Evolutionary conservation across 2,888 invertebrate genomes (phyloP).

Genomic region (Dryocosmus kuriphilus): DNA sequence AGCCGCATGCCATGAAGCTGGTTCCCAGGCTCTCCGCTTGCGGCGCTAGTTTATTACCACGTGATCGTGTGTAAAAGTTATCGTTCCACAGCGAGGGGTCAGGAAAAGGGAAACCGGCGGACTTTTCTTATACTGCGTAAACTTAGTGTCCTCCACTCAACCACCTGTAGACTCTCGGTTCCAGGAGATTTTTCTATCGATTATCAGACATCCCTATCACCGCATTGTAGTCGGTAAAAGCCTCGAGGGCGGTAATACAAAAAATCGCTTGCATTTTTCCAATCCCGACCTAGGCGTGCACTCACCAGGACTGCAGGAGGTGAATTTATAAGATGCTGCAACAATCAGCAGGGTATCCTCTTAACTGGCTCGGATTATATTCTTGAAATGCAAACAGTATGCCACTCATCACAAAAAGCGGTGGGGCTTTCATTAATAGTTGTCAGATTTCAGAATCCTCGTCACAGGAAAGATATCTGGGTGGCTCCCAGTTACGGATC

Average conservation of each 20-base stretch:
- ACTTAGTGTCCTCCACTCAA: constrained; percentile 28
- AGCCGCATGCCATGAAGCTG: constrained; percentile 61
- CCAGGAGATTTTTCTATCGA: constrained; percentile 22
- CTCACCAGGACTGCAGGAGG: constrained; percentile 2
- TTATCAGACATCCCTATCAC: constrained; percentile 40
- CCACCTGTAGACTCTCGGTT: constrained; percentile 31
- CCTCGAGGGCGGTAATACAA: constrained; percentile 29
- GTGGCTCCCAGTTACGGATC: constrained; percentile 22
- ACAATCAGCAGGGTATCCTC: too few species aligned
- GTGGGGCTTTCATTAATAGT: neutral
- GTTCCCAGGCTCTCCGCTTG: constrained; percentile 65
- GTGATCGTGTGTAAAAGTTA: constrained; percentile 65
- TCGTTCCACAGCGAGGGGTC: constrained; percentile 42
- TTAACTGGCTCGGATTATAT: too few species aligned
- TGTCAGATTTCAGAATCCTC: constrained; percentile 16
- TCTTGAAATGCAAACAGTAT: too few species aligned
- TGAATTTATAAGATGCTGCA: neutral
- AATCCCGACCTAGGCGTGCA: constrained; percentile 20
- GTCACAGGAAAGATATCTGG: constrained; percentile 15
- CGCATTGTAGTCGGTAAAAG: constrained; percentile 40
- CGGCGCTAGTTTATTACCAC: constrained; percentile 66
- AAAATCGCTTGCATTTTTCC: constrained; percentile 14
- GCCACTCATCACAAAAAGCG: neutral
- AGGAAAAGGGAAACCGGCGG: constrained; percentile 35
- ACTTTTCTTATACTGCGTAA: constrained; percentile 45